A percentile compares a stretch with the other conserved stretches of the same genome.
Evolutionary conservation across 2,797 vertebrate species (phyloP).

Genomic region (Pseudochirops corinnae): DNA sequence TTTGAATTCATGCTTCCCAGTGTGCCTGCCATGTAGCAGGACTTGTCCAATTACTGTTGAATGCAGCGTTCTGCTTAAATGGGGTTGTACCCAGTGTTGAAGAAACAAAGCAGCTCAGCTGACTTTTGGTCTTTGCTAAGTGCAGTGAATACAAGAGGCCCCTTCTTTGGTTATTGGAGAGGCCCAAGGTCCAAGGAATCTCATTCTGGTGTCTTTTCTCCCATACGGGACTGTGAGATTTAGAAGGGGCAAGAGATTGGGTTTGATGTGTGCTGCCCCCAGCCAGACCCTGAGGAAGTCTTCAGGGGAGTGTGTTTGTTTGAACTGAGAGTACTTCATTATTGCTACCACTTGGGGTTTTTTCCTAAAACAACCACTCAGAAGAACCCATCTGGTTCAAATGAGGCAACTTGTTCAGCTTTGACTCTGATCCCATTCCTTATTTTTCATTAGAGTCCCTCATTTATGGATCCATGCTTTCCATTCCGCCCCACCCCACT

Average conservation of each 20-base stretch:
- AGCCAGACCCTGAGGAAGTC: neutral
- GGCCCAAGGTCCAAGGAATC: neutral
- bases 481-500: no score
- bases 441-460: conserved; percentile 37
- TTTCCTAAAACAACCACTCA: conserved; percentile 25
- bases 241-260: neutral
- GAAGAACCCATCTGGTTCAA: conserved; percentile 35
- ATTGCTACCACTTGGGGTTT: neutral
- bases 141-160: neutral
- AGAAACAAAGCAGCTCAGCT: neutral
- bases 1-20: neutral
- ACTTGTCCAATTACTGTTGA: neutral
- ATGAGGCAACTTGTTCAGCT: conserved; percentile 17
- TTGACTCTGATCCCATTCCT: conserved; percentile 8
- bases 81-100: neutral
- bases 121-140: neutral
- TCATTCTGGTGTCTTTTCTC: neutral
- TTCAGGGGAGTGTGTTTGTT: neutral
- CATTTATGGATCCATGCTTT: conserved; percentile 42
- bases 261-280: neutral
- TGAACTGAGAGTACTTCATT: neutral
- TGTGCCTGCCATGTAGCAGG: neutral
- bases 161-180: neutral
- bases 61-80: neutral
- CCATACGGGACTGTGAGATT: neutral